Evolutionary conservation across 2,797 vertebrate species (phyloP).

Genomic region (Melanotaenia trifasciata): DNA sequence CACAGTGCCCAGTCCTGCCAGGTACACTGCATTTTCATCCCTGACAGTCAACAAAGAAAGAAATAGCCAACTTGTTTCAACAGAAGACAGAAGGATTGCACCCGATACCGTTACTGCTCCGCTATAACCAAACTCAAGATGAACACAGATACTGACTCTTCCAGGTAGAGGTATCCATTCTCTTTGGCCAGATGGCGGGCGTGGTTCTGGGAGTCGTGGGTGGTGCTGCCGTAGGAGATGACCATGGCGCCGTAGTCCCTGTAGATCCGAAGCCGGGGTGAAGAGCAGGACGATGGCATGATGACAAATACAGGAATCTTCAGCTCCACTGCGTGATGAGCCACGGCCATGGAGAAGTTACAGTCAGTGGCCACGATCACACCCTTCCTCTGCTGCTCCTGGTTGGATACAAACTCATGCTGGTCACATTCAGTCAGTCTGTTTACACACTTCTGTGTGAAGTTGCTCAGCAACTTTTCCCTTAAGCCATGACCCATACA

Average conservation of each 20-base stretch:
- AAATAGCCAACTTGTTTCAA: not conserved
- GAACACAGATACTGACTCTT: conserved; percentile 86
- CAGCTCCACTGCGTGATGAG: conserved; percentile 88
- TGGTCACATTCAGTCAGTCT: not conserved
- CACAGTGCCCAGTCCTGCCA: conserved; percentile 90
- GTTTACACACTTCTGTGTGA: not conserved
- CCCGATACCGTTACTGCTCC: not conserved
- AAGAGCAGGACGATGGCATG: conserved; percentile 85
- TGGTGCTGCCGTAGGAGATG: conserved; percentile 86
- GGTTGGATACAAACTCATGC: conserved; percentile 9
- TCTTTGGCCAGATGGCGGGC: conserved; percentile 87
- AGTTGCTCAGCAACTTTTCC: not conserved
- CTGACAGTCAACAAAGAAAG: conserved; percentile 63
- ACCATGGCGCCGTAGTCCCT: conserved; percentile 92
- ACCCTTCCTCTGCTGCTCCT: conserved; percentile 92
- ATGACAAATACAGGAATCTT: conserved; percentile 89
- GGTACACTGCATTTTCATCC: conserved; percentile 85
- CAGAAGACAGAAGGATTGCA: not conserved
- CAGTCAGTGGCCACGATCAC: conserved; percentile 91
- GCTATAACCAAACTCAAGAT: not conserved
- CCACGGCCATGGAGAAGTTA: conserved; percentile 91
- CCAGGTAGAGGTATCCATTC: conserved; percentile 89
- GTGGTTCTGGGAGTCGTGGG: conserved; percentile 84
- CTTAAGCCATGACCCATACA: no score
- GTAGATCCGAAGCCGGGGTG: conserved; percentile 83